These are phyloP conservation scores for Scleropages formosus DNA, from an alignment of 2,797 vertebrate genomes.

Conservation along the genomic window DNA sequence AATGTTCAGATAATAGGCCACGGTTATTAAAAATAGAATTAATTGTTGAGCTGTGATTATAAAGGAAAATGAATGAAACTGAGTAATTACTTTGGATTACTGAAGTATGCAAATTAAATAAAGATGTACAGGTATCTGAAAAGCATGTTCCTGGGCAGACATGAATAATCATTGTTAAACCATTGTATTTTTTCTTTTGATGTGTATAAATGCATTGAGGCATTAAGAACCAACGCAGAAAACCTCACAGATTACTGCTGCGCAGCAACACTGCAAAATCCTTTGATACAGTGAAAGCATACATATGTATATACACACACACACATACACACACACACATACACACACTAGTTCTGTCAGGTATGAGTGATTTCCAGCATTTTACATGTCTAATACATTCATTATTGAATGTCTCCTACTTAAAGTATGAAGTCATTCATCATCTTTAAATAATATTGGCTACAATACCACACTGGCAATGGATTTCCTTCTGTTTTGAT, in stretches of 20 bases:
- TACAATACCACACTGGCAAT: too few relatives aligned
- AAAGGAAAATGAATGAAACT: constrained; percentile 57
- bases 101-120: constrained; percentile 56
- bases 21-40: constrained; percentile 46
- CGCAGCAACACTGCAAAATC: neutral
- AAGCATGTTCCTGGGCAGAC: constrained; percentile 35
- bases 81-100: constrained; percentile 63
- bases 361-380: too few relatives aligned
- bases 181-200: constrained; percentile 45
- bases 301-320: constrained; percentile 12
- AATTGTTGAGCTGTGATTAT: constrained; percentile 48
- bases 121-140: constrained; percentile 28
- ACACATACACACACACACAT: constrained; percentile 7
- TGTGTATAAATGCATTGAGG: constrained; percentile 27
- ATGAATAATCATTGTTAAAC: constrained; percentile 47
- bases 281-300: neutral
- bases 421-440: too few relatives aligned
- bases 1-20: constrained; percentile 25
- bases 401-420: too few relatives aligned
- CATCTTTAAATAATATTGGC: too few relatives aligned
- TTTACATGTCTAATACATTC: too few relatives aligned
- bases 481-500: too few relatives aligned
- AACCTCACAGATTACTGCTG: neutral
- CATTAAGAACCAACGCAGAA: neutral
- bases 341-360: neutral